These are phyloP conservation scores for Crepidodera aurea DNA, from an alignment of 2,888 invertebrate genomes.

Conservation along the genomic window DNA sequence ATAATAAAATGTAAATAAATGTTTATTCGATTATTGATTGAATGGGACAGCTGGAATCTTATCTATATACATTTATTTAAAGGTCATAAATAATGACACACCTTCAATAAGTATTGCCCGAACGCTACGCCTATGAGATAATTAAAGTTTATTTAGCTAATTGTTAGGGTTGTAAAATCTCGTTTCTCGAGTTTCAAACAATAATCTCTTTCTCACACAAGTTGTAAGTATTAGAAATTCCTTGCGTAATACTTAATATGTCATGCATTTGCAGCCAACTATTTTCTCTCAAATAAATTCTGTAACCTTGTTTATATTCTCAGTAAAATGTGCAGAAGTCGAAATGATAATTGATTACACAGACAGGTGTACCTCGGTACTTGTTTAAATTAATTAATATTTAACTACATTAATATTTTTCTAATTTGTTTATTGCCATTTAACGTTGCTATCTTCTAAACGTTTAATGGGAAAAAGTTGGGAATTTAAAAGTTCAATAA, in stretches of 20 bases:
- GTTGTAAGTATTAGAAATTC: conserved; percentile 5
- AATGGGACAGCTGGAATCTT: neutral
- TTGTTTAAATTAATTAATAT: neutral
- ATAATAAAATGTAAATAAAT: too few species aligned
- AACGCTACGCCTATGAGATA: conserved; percentile 7
- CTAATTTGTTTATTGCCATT: too few species aligned
- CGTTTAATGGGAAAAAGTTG: too few species aligned
- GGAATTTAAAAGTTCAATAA: too few species aligned
- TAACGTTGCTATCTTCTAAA: too few species aligned
- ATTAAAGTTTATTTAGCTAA: neutral
- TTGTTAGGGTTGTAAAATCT: neutral
- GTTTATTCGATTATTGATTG: neutral
- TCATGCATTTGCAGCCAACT: conserved; percentile 15
- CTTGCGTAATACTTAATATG: conserved; percentile 20
- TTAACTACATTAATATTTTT: neutral
- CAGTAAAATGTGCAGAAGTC: conserved; percentile 15
- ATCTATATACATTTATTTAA: neutral
- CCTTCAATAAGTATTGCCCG: neutral
- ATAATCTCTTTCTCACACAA: conserved; percentile 17
- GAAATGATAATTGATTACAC: conserved; percentile 20
- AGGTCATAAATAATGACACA: neutral
- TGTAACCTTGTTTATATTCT: conserved; percentile 22
- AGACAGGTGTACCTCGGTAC: conserved; percentile 7
- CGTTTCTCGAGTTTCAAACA: conserved; percentile 7
- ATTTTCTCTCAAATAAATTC: conserved; percentile 22